phyloP scores from a whole-genome alignment of 1,140 invertebrate species.

The Uloborus diversus region DNA sequence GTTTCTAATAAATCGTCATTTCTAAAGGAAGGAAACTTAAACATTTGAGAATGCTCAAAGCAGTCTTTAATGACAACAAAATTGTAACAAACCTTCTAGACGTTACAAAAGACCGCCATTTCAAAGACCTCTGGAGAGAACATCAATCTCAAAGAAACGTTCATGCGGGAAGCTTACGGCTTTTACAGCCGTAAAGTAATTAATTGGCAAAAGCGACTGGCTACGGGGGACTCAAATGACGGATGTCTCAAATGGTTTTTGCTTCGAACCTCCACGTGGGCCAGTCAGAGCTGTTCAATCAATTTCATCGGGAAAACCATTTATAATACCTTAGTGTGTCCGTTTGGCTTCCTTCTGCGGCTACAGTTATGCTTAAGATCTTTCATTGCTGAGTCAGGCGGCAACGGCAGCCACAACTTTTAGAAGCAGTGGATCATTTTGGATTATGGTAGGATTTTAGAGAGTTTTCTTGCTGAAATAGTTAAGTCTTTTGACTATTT shows the following conservation, averaged over 20 bases:
- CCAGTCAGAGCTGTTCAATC: slow-evolving; percentile 46
- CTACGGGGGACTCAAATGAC: slow-evolving; percentile 41
- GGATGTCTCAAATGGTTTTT: slow-evolving; percentile 45
- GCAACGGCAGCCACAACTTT: not conserved
- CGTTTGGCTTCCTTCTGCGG: slow-evolving; percentile 6
- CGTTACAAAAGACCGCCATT: slow-evolving; percentile 7
- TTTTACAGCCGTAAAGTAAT: slow-evolving; percentile 53
- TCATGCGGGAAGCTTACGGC: slow-evolving; percentile 5
- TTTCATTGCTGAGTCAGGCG: not conserved
- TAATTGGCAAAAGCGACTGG: slow-evolving; percentile 27
- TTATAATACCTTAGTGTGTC: slow-evolving; percentile 38
- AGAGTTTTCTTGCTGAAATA: no score
- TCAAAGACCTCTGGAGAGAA: slow-evolving; percentile 33
- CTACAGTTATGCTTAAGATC: not conserved
- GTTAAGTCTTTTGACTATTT: no score
- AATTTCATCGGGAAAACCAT: slow-evolving; percentile 47
- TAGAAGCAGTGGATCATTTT: not conserved
- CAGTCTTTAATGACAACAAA: not conserved
- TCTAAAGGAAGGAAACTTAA: no score
- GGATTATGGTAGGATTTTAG: no score
- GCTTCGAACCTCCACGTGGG: slow-evolving; percentile 31
- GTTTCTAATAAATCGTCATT: no score
- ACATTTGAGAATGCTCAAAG: not conserved
- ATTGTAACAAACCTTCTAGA: slow-evolving; percentile 10
- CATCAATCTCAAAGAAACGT: slow-evolving; percentile 39